These are phyloP conservation scores for Orchesella cincta DNA, from an alignment of 1,140 invertebrate genomes.

Conservation along the genomic window DNA sequence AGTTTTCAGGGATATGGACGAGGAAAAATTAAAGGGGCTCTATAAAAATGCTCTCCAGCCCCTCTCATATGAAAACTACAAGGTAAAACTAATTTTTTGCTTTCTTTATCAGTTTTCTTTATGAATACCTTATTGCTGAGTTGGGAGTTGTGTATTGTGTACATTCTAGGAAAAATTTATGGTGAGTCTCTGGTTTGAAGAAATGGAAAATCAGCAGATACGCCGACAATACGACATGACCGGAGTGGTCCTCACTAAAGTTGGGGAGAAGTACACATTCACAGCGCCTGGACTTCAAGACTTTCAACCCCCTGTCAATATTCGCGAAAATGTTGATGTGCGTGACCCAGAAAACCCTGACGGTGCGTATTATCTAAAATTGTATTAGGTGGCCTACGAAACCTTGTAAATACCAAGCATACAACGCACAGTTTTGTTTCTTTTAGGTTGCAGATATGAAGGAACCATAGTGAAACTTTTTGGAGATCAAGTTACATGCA, in stretches of 20 bases:
- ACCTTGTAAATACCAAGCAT: background rate
- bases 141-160: constrained; percentile 53
- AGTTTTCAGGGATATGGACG: background rate
- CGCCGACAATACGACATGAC: constrained; percentile 71
- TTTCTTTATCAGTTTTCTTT: background rate
- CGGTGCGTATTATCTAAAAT: background rate
- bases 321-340: constrained; percentile 73
- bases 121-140: background rate
- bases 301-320: constrained; percentile 77
- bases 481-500: constrained; percentile 67
- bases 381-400: background rate
- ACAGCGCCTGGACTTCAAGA: constrained; percentile 79
- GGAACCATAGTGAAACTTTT: constrained; percentile 75
- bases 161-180: constrained; percentile 65
- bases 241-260: constrained; percentile 64
- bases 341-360: constrained; percentile 28
- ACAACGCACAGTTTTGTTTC: constrained; percentile 3
- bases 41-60: background rate
- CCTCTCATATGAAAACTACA: background rate
- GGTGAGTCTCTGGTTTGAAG: constrained; percentile 74
- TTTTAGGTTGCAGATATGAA: constrained; percentile 62
- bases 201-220: constrained; percentile 64
- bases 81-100: background rate
- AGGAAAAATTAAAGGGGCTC: background rate
- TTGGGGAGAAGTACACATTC: constrained; percentile 70